phyloP scores from a whole-genome alignment of 1,140 invertebrate species.

The Ladona fulva region DNA sequence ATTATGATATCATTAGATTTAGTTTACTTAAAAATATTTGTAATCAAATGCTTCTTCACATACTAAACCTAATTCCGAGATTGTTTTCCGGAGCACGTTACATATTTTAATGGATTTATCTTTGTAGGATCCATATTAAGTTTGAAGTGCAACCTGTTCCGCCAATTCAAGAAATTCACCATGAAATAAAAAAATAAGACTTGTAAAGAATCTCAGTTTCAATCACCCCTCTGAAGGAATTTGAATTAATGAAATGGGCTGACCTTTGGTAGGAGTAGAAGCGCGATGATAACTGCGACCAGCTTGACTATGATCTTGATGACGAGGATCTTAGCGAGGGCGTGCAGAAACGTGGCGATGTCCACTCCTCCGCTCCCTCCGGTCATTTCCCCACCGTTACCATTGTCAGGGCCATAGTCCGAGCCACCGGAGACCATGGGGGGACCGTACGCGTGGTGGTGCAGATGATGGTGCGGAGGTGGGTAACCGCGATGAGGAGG shows the following conservation, averaged over 20 bases:
- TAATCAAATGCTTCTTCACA: too few relatives aligned
- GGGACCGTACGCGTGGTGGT: neutral
- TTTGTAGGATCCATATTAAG: too few relatives aligned
- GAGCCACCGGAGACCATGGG: neutral
- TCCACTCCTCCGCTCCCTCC: neutral
- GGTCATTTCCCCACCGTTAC: neutral
- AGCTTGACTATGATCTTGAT: neutral
- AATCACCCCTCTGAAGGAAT: too few relatives aligned
- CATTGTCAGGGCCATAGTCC: neutral
- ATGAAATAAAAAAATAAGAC: too few relatives aligned
- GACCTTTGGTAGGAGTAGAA: neutral
- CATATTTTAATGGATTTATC: too few relatives aligned
- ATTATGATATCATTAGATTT: too few relatives aligned
- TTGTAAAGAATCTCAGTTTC: too few relatives aligned
- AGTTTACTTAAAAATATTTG: too few relatives aligned
- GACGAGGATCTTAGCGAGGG: neutral
- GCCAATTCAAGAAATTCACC: too few relatives aligned
- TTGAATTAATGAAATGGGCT: neutral
- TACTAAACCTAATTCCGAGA: too few relatives aligned
- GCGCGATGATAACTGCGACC: neutral
- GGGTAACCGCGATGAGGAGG: neutral
- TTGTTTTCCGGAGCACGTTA: too few relatives aligned
- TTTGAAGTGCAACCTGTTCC: too few relatives aligned
- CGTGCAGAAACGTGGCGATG: neutral
- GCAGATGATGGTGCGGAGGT: neutral